These are phyloP conservation scores for Albula goreensis DNA, from an alignment of 2,113 vertebrate genomes.

Conservation along the genomic window DNA sequence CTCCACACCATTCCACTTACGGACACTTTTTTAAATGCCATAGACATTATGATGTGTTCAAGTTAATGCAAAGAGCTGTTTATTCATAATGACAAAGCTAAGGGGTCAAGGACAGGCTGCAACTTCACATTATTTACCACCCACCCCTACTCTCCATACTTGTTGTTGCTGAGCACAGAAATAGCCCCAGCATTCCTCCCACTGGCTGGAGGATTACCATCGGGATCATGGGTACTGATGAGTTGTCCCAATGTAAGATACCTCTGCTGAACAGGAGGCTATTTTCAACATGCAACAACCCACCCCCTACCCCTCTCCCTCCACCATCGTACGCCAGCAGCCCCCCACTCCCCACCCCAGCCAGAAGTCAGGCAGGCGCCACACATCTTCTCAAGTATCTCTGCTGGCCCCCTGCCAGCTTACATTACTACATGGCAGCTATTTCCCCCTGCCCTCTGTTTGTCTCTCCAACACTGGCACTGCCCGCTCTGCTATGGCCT, in stretches of 20 bases:
- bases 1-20: neutral
- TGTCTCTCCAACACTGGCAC: neutral
- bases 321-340: neutral
- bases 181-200: slow-evolving; percentile 2
- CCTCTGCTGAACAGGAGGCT: slow-evolving; percentile 1
- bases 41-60: neutral
- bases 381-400: slow-evolving; percentile 22
- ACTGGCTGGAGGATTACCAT: slow-evolving; percentile 7
- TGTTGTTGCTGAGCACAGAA: slow-evolving; percentile 8
- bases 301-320: neutral
- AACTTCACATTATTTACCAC: neutral
- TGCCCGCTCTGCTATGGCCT: neutral
- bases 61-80: neutral
- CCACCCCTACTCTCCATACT: neutral
- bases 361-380: slow-evolving; percentile 26
- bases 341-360: neutral
- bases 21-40: neutral
- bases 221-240: neutral
- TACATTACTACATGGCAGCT: neutral
- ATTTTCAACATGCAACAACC: slow-evolving; percentile 15
- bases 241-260: slow-evolving; percentile 4
- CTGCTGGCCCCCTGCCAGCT: slow-evolving; percentile 1
- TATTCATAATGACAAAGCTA: neutral
- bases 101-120: slow-evolving; percentile 4
- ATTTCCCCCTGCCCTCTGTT: neutral